phyloP scores from a whole-genome alignment of 2,888 invertebrate species.

The Protonemura montana region DNA sequence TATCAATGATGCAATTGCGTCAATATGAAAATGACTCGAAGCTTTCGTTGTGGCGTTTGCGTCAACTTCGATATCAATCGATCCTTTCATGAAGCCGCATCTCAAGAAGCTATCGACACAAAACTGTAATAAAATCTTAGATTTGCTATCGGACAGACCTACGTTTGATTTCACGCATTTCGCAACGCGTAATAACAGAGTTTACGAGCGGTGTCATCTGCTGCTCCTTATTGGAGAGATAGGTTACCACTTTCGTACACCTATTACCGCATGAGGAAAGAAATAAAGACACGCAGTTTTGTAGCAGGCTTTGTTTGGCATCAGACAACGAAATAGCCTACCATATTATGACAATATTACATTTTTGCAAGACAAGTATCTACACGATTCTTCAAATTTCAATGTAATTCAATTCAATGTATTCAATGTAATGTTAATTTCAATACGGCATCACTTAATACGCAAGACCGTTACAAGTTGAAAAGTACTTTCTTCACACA shows the following conservation, averaged over 20 bases:
- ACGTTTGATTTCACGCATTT: background rate
- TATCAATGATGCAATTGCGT: background rate
- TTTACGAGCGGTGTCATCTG: background rate
- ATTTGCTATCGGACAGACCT: background rate
- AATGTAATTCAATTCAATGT: too few relatives aligned
- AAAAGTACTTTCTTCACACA: conserved; percentile 7
- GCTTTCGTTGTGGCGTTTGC: too few relatives aligned
- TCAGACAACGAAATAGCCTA: too few relatives aligned
- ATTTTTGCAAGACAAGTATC: too few relatives aligned
- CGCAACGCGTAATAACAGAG: background rate
- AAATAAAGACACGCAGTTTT: background rate
- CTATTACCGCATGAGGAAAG: background rate
- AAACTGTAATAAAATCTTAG: background rate
- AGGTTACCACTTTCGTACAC: background rate
- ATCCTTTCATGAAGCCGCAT: background rate
- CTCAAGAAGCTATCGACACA: background rate
- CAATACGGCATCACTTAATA: background rate
- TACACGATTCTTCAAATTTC: too few relatives aligned
- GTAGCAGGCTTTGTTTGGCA: background rate
- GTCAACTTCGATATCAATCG: too few relatives aligned
- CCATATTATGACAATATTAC: too few relatives aligned
- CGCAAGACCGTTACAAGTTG: background rate
- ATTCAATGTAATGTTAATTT: background rate
- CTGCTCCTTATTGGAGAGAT: background rate
- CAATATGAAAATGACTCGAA: too few relatives aligned